A percentile compares a stretch with the other conserved stretches of the same genome.
Evolutionary conservation across 2,113 vertebrate genomes (phyloP).

Genomic region (Eptesicus fuscus): DNA sequence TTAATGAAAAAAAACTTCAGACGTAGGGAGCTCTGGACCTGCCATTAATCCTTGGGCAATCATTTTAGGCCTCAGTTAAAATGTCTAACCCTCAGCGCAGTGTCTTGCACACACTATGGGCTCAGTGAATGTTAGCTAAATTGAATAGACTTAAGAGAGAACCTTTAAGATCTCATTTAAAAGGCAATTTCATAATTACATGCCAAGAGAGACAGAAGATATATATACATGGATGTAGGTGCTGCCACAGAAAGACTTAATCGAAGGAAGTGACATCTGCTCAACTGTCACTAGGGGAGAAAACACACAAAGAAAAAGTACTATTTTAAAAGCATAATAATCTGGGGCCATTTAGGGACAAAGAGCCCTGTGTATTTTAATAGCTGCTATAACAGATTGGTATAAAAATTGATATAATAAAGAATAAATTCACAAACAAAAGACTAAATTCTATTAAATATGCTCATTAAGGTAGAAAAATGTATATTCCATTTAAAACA

Average conservation of each 20-base stretch:
- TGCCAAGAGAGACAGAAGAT: background rate
- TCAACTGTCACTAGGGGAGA: background rate
- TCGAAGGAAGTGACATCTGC: background rate
- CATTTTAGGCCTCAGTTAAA: background rate
- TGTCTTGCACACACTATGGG: background rate
- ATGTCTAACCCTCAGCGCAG: background rate
- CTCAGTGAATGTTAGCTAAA: background rate
- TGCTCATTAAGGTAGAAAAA: background rate
- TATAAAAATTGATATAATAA: background rate
- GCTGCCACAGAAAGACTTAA: background rate
- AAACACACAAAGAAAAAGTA: background rate
- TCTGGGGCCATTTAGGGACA: background rate
- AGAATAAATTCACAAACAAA: constrained; percentile 27
- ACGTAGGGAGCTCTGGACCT: background rate
- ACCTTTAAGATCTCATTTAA: background rate
- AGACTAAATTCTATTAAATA: background rate
- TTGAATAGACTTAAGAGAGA: background rate
- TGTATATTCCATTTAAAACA: background rate
- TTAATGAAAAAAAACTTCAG: background rate
- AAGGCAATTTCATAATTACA: background rate
- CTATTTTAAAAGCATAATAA: background rate
- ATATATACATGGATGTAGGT: background rate
- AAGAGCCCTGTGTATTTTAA: background rate
- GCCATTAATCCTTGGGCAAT: background rate
- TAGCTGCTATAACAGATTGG: background rate